phyloP scores from a whole-genome alignment of 1,140 invertebrate species.

The Drosophila azteca region DNA sequence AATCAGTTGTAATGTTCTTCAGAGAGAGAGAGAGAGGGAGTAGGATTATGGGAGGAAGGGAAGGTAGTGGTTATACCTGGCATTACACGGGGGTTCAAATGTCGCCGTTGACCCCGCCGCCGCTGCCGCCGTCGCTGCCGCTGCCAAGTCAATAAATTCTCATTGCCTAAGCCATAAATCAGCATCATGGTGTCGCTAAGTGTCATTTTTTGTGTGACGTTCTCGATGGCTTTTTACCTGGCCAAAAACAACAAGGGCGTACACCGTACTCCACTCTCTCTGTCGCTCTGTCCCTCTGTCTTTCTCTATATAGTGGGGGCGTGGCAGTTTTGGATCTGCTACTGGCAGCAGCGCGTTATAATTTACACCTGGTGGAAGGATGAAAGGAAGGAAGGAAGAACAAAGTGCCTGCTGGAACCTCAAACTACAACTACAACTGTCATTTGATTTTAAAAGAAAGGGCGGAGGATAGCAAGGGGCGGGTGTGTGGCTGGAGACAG shows the following conservation, averaged over 20 bases:
- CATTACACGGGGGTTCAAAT: conserved; percentile 16
- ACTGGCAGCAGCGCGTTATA: conserved; percentile 74
- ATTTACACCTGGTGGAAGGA: conserved; percentile 70
- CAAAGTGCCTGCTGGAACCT: conserved; percentile 25
- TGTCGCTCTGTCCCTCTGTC: no score
- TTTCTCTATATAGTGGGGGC: neutral
- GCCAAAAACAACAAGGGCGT: conserved; percentile 59
- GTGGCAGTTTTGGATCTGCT: conserved; percentile 19
- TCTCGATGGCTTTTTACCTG: conserved; percentile 76
- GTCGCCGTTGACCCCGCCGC: conserved; percentile 56
- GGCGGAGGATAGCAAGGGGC: neutral
- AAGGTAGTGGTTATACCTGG: conserved; percentile 1
- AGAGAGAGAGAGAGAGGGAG: no score
- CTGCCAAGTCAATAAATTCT: conserved; percentile 81
- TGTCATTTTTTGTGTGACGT: conserved; percentile 81
- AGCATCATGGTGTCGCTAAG: conserved; percentile 78
- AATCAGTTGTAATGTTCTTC: no score
- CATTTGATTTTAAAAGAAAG: conserved; percentile 68
- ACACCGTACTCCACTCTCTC: neutral
- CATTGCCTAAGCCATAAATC: conserved; percentile 81
- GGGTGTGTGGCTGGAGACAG: neutral
- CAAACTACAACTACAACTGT: conserved; percentile 63
- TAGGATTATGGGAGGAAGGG: neutral
- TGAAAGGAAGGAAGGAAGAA: conserved; percentile 25
- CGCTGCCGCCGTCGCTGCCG: neutral